phyloP scores from a whole-genome alignment of 2,797 vertebrate species.

The Microctenopoma lineatum region DNA sequence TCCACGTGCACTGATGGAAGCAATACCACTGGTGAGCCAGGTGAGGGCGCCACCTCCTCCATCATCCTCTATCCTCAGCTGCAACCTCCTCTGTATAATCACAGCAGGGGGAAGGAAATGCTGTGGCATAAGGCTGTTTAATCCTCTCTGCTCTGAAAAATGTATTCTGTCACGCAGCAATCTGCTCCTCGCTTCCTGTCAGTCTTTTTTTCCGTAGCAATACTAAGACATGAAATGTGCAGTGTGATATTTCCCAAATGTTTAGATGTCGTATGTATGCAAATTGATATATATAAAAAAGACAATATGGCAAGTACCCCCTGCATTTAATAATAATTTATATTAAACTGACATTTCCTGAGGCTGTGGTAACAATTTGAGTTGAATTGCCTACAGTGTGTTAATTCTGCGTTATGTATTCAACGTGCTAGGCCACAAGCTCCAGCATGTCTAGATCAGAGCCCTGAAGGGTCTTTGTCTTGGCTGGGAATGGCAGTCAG shows the following conservation, averaged over 20 bases:
- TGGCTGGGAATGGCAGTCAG: constrained; percentile 36
- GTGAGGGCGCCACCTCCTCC: constrained; percentile 46
- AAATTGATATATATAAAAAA: too few relatives aligned
- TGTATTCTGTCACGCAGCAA: constrained; percentile 79
- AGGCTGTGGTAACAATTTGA: neutral
- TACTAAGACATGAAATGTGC: constrained; percentile 15
- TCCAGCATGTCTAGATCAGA: constrained; percentile 32
- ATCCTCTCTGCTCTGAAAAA: constrained; percentile 75
- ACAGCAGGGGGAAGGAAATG: constrained; percentile 71
- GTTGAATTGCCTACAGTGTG: neutral
- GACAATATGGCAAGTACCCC: too few relatives aligned
- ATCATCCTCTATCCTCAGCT: constrained; percentile 1
- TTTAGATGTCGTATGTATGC: neutral
- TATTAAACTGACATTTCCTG: neutral
- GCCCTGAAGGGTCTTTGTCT: constrained; percentile 39
- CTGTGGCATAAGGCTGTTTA: constrained; percentile 79
- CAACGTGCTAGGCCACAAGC: constrained; percentile 37
- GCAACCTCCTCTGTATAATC: constrained; percentile 46
- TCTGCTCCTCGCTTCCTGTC: constrained; percentile 64
- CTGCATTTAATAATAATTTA: neutral
- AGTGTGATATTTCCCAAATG: neutral
- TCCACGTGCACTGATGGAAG: constrained; percentile 10
- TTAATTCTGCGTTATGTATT: neutral
- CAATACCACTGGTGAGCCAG: constrained; percentile 27
- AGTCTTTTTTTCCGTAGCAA: constrained; percentile 28